Base-by-base conservation (phyloP, 2,113 vertebrate species). In the Dipodomys ordii region DNA sequence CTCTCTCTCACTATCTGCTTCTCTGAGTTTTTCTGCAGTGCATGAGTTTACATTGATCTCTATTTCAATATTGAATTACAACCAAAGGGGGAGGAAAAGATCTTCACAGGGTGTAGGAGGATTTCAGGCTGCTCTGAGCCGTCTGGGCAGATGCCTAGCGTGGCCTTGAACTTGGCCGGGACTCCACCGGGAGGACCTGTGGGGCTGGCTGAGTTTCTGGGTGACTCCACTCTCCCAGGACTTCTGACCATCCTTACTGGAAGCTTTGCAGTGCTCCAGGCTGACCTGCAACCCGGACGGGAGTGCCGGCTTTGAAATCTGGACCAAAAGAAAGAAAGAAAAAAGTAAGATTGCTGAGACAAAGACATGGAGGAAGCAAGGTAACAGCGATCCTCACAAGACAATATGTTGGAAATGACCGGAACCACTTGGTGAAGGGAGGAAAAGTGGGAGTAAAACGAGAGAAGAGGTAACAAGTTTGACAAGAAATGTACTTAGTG, bases 51-150 rank as follows among this genome's bases (percentile, higher is more conserved):
- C 19, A 35, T 46, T 65, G 87, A 69, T 32, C 18, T 79, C 35
- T 83, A 62, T 68, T 89, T 77, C 81, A 19, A 69, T 25, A 74
- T 30, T 80, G 8, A 84, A 82, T 82, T 89, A 9, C 28, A 93
- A 6, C 39, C 5, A 6, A 39, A 39, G 39, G 39, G 62, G 11
- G 9, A 64, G 22, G 64, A 44, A 83, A 81, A 64, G 8, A 15
- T 87, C 46, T 72, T 78, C 9, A 86, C 9, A 7, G 49, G 28
- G 2, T 49, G 6, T 27, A 28, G 15, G 20, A 74, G 2, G 60
- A 13, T 89, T 39, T 32, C 57, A 57, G 20, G 35, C 8, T 83
- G 30, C 23, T 87, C 28, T 64, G 57, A 91, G 64, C 13, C 28
- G 65, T 68, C 32, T 84, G 78, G 46, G 10, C 25, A 92, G 35